Evolutionary conservation across 2,888 invertebrate genomes (phyloP), one percentile per base, ranked within the genome.

Genomic region (Creontiades dilutus): DNA sequence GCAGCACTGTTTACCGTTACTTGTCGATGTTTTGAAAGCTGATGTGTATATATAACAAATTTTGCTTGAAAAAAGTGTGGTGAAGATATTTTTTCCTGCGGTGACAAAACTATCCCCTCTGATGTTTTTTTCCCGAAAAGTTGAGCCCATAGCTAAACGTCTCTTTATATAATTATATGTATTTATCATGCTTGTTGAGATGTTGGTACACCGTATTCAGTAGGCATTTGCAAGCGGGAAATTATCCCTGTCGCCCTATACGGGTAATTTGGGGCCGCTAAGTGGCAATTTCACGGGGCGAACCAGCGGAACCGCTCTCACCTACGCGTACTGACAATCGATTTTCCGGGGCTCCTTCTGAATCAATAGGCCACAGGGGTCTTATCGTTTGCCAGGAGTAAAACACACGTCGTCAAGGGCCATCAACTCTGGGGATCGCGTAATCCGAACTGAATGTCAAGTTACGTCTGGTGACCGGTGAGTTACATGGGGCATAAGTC

Each of bases 371-470:
- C 11, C 3, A 9, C 12, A 23, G 68, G 11, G 68, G 7, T 68
- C 3, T 68, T 68, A 5, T 23, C 23, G 5, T 68, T 68, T 23
- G 12, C 23, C 27, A 12, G 19, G 23, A 23, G 68, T 23, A 27
- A 68, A 68, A 68, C 68, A 68, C 68, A 68, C 68, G 23, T 68
- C 68, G 68, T 68, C 68, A 68, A 68, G 68, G 23, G 68, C 12
- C 23, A 68, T 68, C 68, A 68, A 23, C 68, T 68, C 19, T 23
- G 68, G 68, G 23, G 68, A 27, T 68, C 27, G 7, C 68, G 68
- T 68, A 68, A 68, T 68, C 23, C 11, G 19, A 12, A 0, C 68
- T 3, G 57, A 27, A 68, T 68, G 23, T n/a, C n/a, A n/a, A n/a
- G n/a, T n/a, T n/a, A n/a, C n/a, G n/a, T n/a, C n/a, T n/a, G n/a